A percentile compares a stretch with the other conserved stretches of the same genome.
phyloP scores from a whole-genome alignment of 2,113 vertebrate species.

The Loxodonta africana region DNA sequence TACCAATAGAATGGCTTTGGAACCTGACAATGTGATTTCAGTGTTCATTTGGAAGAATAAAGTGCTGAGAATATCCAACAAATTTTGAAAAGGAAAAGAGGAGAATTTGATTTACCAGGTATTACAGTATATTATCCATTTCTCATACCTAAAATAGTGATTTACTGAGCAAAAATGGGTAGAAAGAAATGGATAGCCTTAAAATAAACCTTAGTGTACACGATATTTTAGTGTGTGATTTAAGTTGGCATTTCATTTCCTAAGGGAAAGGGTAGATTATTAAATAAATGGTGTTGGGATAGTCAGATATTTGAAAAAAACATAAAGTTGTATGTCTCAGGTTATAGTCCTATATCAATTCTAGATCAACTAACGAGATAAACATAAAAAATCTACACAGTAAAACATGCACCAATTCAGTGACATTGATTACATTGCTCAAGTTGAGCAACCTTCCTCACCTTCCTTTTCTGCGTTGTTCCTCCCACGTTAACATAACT shows the following conservation, averaged over 20 bases:
- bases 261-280: neutral
- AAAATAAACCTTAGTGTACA: neutral
- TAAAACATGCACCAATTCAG: too few relatives aligned
- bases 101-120: neutral
- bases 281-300: neutral
- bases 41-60: neutral
- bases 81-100: constrained; percentile 9
- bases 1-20: neutral
- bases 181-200: neutral
- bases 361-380: neutral
- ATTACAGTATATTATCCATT: neutral
- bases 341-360: neutral
- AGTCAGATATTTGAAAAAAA: neutral
- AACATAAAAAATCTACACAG: neutral
- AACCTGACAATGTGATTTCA: neutral
- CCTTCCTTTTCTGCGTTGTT: too few relatives aligned
- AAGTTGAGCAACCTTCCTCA: too few relatives aligned
- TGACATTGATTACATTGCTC: too few relatives aligned
- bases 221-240: neutral
- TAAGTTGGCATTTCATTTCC: neutral
- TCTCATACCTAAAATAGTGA: neutral
- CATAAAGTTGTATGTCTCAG: neutral
- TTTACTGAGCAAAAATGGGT: neutral
- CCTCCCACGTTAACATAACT: too few relatives aligned
- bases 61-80: neutral